These are phyloP conservation scores for Aphidius gifuensis DNA, from an alignment of 1,140 invertebrate species.

Conservation along the genomic window DNA sequence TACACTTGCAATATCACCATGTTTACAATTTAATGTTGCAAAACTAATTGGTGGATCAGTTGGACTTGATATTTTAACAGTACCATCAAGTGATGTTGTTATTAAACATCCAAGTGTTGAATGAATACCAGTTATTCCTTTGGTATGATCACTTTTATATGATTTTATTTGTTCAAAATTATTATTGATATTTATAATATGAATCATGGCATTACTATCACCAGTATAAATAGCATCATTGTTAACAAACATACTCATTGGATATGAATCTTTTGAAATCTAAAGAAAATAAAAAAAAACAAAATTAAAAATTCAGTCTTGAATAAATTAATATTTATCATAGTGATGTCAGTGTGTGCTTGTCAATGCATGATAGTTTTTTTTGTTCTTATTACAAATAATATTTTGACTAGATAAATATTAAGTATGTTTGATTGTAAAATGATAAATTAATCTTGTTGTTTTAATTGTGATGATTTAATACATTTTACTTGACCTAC, in stretches of 20 bases:
- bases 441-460: conserved; percentile 3
- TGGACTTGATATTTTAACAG: conserved; percentile 43
- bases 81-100: conserved; percentile 45
- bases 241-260: conserved; percentile 44
- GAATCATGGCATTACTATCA: conserved; percentile 39
- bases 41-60: conserved; percentile 43
- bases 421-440: conserved; percentile 4
- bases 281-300: conserved; percentile 18
- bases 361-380: background rate
- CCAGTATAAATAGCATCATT: conserved; percentile 41
- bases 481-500: conserved; percentile 29
- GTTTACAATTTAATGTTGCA: conserved; percentile 31
- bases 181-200: conserved; percentile 42
- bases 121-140: conserved; percentile 42
- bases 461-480: background rate
- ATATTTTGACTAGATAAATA: background rate
- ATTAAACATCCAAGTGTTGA: conserved; percentile 39
- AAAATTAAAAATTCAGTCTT: conserved; percentile 1
- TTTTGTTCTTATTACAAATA: background rate
- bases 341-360: too few relatives aligned
- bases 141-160: conserved; percentile 39
- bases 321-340: background rate
- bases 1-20: conserved; percentile 45
- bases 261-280: conserved; percentile 42
- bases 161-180: conserved; percentile 39